Evolutionary conservation across 2,113 vertebrate genomes (phyloP).

Genomic region (Blennius ocellaris): DNA sequence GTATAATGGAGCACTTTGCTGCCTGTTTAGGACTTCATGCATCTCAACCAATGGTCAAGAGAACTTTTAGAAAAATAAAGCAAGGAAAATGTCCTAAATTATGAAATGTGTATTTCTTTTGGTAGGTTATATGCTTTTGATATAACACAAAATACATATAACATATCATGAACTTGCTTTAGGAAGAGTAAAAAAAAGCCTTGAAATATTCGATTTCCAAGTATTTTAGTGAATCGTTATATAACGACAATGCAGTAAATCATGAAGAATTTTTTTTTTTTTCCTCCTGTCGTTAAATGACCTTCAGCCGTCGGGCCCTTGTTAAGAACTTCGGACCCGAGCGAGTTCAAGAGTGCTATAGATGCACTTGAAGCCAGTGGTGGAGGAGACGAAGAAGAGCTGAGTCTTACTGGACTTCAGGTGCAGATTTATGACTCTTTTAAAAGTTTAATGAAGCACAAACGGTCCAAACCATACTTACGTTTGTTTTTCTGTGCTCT

Average conservation of each 20-base stretch:
- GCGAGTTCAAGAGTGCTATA: conserved; percentile 25
- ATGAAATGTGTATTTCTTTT: no score
- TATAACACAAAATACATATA: no score
- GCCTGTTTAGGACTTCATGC: not conserved
- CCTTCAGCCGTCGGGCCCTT: conserved; percentile 59
- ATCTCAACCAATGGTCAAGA: not conserved
- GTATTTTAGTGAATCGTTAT: not conserved
- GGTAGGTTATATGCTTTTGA: no score
- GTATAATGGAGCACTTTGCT: no score
- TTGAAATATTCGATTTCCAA: not conserved
- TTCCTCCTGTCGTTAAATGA: not conserved
- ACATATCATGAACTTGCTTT: no score
- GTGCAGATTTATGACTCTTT: conserved; percentile 20
- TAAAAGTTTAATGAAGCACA: no score
- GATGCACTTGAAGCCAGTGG: conserved; percentile 34
- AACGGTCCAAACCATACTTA: not conserved
- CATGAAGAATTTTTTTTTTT: no score
- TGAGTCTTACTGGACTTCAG: conserved; percentile 72
- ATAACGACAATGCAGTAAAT: no score
- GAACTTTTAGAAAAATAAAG: no score
- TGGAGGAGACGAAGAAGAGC: conserved; percentile 55
- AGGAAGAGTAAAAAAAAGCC: no score
- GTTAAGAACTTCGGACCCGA: conserved; percentile 53
- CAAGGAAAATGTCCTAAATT: no score
- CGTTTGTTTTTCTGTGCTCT: not conserved